These are phyloP conservation scores for Temnothorax curvispinosus DNA, from an alignment of 1,140 invertebrate genomes.

Conservation along the genomic window DNA sequence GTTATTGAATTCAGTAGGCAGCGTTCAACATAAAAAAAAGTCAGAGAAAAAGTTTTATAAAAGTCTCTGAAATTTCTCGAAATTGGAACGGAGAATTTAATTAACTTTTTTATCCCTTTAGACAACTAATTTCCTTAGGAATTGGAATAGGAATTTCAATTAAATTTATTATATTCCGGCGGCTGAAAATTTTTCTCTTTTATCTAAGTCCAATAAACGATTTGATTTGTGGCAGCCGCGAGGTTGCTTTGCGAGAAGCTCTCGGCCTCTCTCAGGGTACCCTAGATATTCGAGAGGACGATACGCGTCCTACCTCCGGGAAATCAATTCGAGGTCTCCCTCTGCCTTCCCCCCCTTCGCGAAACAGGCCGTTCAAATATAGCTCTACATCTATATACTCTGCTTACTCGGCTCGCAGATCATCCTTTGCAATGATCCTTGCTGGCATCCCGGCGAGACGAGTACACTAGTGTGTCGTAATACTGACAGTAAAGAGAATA, in stretches of 20 bases:
- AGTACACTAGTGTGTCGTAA: conserved; percentile 83
- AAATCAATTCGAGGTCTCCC: conserved; percentile 1
- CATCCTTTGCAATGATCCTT: conserved; percentile 54
- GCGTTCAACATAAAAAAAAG: neutral
- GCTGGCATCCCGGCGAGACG: conserved; percentile 75
- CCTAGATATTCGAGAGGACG: neutral
- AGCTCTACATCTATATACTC: conserved; percentile 74
- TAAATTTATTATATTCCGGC: neutral
- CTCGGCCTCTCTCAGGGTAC: neutral
- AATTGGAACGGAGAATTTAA: neutral
- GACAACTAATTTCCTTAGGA: neutral
- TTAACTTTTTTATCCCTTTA: neutral
- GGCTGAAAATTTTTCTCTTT: neutral
- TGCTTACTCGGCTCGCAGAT: conserved; percentile 75
- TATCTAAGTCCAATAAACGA: neutral
- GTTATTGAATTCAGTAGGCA: neutral
- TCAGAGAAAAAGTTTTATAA: neutral
- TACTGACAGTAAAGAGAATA: conserved; percentile 84
- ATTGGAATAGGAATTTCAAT: neutral
- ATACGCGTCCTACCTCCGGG: neutral
- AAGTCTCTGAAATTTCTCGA: neutral
- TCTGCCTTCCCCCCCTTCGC: neutral
- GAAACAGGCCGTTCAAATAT: conserved; percentile 49
- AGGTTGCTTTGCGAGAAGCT: neutral
- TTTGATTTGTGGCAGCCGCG: neutral